Conservation (phyloP, 2,797 vertebrate genomes). For the Anabas testudineus region DNA sequence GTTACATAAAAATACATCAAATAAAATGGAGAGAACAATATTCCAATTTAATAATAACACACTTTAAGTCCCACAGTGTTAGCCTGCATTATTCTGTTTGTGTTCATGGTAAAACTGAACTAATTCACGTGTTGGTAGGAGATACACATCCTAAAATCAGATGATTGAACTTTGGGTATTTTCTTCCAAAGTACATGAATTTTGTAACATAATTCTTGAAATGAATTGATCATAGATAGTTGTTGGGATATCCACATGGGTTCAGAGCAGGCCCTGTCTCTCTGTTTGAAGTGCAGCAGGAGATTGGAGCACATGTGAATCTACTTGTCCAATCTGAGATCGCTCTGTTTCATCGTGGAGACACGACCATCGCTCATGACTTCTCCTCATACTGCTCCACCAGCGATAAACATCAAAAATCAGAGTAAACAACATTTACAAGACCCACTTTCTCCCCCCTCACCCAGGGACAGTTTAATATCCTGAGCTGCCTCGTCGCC, state of each 20-base stretch:
- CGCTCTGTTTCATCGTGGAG: slow-evolving; percentile 42
- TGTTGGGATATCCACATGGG: neutral
- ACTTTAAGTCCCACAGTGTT: no score
- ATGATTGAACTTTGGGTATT: neutral
- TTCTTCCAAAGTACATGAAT: neutral
- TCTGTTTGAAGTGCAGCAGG: slow-evolving; percentile 13
- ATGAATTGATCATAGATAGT: neutral
- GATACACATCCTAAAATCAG: no score
- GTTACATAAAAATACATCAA: neutral
- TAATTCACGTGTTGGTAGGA: no score
- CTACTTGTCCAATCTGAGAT: slow-evolving; percentile 38
- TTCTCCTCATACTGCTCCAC: neutral
- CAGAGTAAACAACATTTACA: slow-evolving; percentile 62
- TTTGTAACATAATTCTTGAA: neutral
- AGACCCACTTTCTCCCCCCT: slow-evolving; percentile 1
- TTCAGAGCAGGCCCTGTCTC: neutral
- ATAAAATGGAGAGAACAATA: no score
- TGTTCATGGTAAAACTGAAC: no score
- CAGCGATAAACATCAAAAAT: slow-evolving; percentile 49
- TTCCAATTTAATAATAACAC: no score
- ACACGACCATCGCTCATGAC: slow-evolving; percentile 21
- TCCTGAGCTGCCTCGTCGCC: slow-evolving; percentile 33
- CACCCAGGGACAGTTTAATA: slow-evolving; percentile 55
- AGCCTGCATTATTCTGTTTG: no score
- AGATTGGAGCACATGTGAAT: slow-evolving; percentile 10